Conservation (phyloP, 2,113 vertebrate species). For the Colinus virginianus region DNA sequence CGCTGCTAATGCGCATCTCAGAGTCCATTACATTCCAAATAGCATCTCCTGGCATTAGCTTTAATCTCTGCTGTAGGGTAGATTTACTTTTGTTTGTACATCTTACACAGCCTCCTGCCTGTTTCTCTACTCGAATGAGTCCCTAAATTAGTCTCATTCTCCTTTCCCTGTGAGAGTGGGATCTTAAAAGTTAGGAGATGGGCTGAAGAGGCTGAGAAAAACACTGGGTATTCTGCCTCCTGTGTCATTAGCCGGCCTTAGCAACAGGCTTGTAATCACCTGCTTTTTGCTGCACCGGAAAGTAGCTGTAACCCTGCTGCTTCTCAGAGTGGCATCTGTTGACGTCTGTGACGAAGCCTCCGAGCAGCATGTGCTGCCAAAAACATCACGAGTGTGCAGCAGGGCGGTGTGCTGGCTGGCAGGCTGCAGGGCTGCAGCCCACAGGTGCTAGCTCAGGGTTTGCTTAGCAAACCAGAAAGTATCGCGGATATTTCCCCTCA, state of each 20-base stretch:
- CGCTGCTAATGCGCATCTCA: background rate
- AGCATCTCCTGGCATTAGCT: background rate
- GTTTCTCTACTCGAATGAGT: background rate
- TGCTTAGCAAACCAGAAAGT: background rate
- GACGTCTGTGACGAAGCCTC: background rate
- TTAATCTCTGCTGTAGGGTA: background rate
- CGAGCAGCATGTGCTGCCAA: background rate
- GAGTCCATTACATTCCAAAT: background rate
- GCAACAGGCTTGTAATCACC: background rate
- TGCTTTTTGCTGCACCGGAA: background rate
- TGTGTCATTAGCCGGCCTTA: background rate
- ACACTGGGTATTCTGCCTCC: background rate
- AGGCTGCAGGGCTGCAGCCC: background rate
- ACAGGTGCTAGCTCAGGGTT: accelerated
- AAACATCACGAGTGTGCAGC: accelerated
- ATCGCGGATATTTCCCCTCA: background rate
- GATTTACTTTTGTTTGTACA: background rate
- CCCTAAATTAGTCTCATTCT: background rate
- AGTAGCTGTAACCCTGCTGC: background rate
- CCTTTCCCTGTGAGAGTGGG: background rate
- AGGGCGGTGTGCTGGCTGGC: background rate
- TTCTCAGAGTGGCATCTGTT: background rate
- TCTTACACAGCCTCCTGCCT: background rate
- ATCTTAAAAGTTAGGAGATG: background rate
- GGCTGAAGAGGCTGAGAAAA: background rate